Evolutionary conservation across 2,888 invertebrate species (phyloP), one percentile per base, ranked within the genome.

Genomic region (Aporophyla lueneburgensis): DNA sequence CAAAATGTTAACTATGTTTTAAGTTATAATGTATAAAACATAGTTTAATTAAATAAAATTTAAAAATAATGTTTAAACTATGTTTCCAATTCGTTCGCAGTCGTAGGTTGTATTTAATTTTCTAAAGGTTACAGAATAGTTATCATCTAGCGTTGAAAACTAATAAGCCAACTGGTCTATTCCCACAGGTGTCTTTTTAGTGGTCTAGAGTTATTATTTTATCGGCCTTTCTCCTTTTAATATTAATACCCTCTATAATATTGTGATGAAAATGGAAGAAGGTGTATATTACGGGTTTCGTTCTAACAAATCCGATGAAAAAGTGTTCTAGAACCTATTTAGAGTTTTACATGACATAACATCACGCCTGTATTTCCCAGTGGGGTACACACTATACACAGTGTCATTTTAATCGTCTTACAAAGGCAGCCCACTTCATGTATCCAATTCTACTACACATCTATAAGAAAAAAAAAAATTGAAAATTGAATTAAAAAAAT

Each of bases 81-180:
- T 33, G 33, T 33, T 33, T 33, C 3, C 61, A 61, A 76, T 76
- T 46, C 24, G 49, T 27, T 46, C 7, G 46, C 54, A 74, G 7
- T 62, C 54, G 16, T 54, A 16, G 75, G 40, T 59, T 54, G 51
- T 59, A 24, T 24, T 2, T n/a, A 65, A 46, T 51, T 43, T 40
- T 73, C 5, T n/a, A 63, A 54, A 40, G 27, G 63, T 40, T 63
- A 43, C 21, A 40, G 40, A 65, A 58, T 21, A 27, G 43, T 65
- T 43, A n/a, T 33, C 6, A 40, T 75, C 19, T 59, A 12, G 51
- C 51, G 49, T 51, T 43, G 75, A 65, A 76, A 65, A 53, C 43
- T 65, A 75, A 75, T 27, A 66, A 24, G 14, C 49, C 16, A 73
- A 46, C 53, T 46, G 56, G 12, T 76, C 1, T 59, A 27, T 75